phyloP scores from a whole-genome alignment of 2,797 vertebrate genomes.

The Spheniscus humboldti region DNA sequence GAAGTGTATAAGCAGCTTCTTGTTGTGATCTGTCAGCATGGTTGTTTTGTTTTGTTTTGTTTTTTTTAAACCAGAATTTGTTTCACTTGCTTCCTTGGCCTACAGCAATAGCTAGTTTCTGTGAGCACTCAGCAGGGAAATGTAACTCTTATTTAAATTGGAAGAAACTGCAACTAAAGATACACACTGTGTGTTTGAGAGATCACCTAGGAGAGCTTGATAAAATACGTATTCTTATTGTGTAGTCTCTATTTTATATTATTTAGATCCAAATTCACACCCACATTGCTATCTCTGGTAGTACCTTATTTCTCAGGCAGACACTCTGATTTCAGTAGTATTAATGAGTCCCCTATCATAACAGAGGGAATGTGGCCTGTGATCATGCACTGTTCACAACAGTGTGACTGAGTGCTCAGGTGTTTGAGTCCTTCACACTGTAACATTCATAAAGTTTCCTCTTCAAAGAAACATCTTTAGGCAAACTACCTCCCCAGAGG shows the following conservation, averaged over 20 bases:
- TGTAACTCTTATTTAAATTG: slow-evolving; percentile 30
- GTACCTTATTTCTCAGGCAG: neutral
- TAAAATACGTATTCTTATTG: slow-evolving; percentile 17
- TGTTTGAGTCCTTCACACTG: neutral
- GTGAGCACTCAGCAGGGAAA: slow-evolving; percentile 28
- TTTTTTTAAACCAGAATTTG: neutral
- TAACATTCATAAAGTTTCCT: neutral
- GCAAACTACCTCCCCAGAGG: neutral
- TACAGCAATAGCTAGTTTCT: slow-evolving; percentile 6
- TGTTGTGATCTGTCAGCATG: neutral
- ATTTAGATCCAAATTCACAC: neutral
- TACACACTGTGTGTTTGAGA: neutral
- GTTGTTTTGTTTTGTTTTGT: neutral
- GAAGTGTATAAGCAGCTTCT: slow-evolving; percentile 2
- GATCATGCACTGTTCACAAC: neutral
- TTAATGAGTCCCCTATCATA: neutral
- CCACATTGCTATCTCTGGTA: neutral
- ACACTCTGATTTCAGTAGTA: neutral
- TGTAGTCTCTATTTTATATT: neutral
- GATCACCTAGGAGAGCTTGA: neutral
- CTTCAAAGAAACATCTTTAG: neutral
- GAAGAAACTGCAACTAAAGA: neutral
- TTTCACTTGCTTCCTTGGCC: slow-evolving; percentile 14
- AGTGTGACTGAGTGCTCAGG: neutral
- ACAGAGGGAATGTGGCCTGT: neutral